Percentiles rank a stretch among this genome's conserved stretches.
Evolutionary conservation across 2,113 vertebrate species (phyloP).

Genomic region (Orthonyx spaldingii): DNA sequence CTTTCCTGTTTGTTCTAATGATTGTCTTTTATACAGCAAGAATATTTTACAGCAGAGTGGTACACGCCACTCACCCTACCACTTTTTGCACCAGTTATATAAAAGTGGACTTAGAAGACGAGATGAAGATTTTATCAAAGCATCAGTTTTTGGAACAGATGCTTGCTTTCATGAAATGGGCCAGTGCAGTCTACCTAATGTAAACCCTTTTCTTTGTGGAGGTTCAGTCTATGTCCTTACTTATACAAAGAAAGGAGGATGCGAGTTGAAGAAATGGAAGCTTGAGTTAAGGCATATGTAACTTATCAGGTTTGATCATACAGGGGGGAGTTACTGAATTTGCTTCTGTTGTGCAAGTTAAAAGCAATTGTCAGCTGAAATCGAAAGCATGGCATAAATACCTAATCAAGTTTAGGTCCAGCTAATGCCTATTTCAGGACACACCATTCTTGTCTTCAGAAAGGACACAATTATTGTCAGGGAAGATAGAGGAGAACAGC

Average conservation of each 20-base stretch:
- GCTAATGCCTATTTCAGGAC: not conserved
- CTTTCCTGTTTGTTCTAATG: not conserved
- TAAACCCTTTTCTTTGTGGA: not conserved
- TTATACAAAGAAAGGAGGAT: not conserved
- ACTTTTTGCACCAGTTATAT: not conserved
- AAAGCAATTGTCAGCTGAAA: not conserved
- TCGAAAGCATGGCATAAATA: not conserved
- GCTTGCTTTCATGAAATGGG: not conserved
- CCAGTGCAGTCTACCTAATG: not conserved
- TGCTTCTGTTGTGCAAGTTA: not conserved
- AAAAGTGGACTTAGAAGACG: not conserved
- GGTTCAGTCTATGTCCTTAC: not conserved
- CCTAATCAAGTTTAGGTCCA: not conserved
- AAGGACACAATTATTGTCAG: not conserved
- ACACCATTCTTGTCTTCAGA: not conserved
- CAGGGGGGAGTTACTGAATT: not conserved
- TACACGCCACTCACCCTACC: not conserved
- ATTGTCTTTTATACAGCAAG: not conserved
- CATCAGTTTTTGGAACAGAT: not conserved
- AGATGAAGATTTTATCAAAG: not conserved
- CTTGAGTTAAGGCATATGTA: not conserved
- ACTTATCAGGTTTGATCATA: not conserved
- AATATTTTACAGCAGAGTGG: not conserved
- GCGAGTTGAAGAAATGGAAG: not conserved
- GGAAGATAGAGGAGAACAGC: not conserved